These are phyloP conservation scores for Notodonta ziczac DNA, from an alignment of 2,888 invertebrate species.

Conservation along the genomic window DNA sequence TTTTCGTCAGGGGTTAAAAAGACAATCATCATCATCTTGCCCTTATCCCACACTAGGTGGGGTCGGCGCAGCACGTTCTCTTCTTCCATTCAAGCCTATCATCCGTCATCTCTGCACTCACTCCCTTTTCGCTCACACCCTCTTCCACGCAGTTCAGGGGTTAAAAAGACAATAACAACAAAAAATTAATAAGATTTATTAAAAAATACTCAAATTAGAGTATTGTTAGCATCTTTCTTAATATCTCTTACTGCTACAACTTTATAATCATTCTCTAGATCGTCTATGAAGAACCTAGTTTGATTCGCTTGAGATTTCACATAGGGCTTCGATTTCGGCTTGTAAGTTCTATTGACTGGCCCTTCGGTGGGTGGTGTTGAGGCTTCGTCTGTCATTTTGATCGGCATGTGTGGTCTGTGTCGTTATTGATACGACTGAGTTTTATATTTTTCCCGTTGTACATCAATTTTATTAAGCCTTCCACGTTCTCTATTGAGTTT, in stretches of 20 bases:
- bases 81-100: no score
- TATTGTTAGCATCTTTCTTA: constrained; percentile 13
- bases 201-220: background rate
- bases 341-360: constrained; percentile 7
- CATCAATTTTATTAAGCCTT: constrained; percentile 60
- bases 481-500: constrained; percentile 48
- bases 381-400: background rate
- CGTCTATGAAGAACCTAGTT: constrained; percentile 53
- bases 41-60: no score
- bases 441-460: constrained; percentile 65
- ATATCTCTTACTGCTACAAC: constrained; percentile 16
- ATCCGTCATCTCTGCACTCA: no score
- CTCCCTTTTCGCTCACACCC: no score
- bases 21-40: no score
- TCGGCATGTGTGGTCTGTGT: constrained; percentile 5
- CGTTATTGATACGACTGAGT: constrained; percentile 32
- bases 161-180: no score
- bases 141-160: no score
- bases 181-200: background rate
- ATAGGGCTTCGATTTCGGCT: constrained; percentile 4
- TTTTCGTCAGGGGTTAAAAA: no score
- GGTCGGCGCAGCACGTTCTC: no score
- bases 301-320: constrained; percentile 25
- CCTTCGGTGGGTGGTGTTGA: background rate
- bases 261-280: constrained; percentile 42